A percentile compares a stretch with the other conserved stretches of the same genome.
These are phyloP conservation scores for Pentalonia nigronervosa DNA, from an alignment of 1,140 invertebrate genomes.

Conservation along the genomic window DNA sequence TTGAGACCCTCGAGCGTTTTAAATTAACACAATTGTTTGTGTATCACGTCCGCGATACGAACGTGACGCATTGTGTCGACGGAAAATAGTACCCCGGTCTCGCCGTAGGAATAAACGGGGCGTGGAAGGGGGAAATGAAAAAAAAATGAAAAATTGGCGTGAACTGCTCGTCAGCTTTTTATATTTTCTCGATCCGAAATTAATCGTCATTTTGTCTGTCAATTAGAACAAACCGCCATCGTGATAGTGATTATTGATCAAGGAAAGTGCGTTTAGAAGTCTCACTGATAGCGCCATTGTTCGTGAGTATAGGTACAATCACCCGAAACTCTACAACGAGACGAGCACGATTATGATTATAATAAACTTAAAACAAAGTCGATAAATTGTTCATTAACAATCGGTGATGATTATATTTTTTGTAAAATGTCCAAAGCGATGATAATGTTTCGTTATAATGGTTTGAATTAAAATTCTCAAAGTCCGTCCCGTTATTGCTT, in stretches of 20 bases:
- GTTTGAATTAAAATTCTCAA: not conserved
- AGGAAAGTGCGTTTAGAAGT: not conserved
- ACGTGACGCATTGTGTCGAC: conserved; percentile 55
- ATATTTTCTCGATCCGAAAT: not conserved
- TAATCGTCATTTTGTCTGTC: conserved; percentile 12
- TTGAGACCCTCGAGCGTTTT: conserved; percentile 50
- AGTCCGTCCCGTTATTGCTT: not conserved
- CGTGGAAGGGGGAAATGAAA: not conserved
- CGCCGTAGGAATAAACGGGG: not conserved
- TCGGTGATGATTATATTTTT: not conserved
- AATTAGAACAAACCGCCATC: not conserved
- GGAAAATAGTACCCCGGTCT: conserved; percentile 1
- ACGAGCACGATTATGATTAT: not conserved
- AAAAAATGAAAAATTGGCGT: not conserved
- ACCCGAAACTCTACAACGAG: not conserved
- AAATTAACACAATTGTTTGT: conserved; percentile 58
- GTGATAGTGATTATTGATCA: not conserved
- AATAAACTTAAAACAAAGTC: not conserved
- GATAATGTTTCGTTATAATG: not conserved
- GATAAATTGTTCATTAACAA: not conserved
- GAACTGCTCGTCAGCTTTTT: not conserved
- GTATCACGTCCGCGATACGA: conserved; percentile 41
- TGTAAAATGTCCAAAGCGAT: not conserved
- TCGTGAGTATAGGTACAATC: not conserved
- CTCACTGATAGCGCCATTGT: not conserved